phyloP scores from a whole-genome alignment of 2,888 invertebrate species.

The Formica aserva region DNA sequence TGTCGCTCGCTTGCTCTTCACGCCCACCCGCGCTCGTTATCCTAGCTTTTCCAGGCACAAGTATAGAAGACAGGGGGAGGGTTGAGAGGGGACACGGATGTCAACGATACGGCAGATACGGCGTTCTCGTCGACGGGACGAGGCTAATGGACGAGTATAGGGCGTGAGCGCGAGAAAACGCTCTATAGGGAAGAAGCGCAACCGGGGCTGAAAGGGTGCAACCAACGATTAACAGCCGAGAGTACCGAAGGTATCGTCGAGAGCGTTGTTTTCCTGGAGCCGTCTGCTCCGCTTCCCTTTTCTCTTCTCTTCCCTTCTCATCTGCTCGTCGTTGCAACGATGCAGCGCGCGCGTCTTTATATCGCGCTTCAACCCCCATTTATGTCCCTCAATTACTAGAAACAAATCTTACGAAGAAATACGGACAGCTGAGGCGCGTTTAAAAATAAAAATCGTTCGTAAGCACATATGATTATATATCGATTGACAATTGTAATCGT shows the following conservation, averaged over 20 bases:
- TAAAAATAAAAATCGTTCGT: not conserved
- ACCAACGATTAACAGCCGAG: conserved; percentile 82
- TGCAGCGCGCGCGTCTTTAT: not conserved
- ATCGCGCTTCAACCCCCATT: conserved; percentile 22
- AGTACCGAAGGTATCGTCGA: conserved; percentile 78
- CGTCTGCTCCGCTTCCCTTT: conserved; percentile 54
- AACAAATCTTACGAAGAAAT: not conserved
- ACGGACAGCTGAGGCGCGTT: not conserved
- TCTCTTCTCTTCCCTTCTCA: conserved; percentile 49
- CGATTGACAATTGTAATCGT: not conserved
- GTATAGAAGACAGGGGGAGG: not conserved
- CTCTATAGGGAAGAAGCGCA: conserved; percentile 62
- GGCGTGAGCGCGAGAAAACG: conserved; percentile 78
- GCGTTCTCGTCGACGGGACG: conserved; percentile 69
- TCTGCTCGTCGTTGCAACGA: conserved; percentile 12
- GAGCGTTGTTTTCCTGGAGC: conserved; percentile 78
- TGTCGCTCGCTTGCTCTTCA: conserved; percentile 66
- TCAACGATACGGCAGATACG: conserved; percentile 46
- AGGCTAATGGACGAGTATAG: conserved; percentile 82
- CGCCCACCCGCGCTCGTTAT: conserved; percentile 79
- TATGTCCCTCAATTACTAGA: conserved; percentile 27
- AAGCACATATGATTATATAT: not conserved
- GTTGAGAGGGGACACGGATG: conserved; percentile 25
- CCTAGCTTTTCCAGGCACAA: conserved; percentile 74
- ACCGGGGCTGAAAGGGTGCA: conserved; percentile 80